Base-by-base conservation (phyloP, 23 tunicate genomes). In the Trididemnum clinides region DNA sequence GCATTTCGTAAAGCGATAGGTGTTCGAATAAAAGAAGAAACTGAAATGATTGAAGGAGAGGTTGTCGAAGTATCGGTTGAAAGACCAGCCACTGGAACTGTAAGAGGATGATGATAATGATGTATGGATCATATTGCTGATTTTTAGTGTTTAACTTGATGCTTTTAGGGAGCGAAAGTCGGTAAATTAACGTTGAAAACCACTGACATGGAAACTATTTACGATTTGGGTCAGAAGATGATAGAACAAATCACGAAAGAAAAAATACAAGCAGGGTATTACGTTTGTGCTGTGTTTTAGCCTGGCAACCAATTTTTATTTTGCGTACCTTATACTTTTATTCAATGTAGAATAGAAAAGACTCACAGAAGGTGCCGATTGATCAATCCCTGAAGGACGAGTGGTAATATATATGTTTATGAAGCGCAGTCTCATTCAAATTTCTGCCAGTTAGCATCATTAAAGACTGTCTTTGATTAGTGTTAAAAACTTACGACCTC, bases 81-180 rank as follows among this genome's bases (percentile, higher is more conserved):
- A 84, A 44, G 99, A 72, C 99, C 99, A 0, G 99, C 99, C 2
- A 96, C 99, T 36, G 99, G 99, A 34, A 84, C 99, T n/a, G 95
- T 90, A 50, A 84, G 89, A 10, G n/a, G 7, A 21, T 5, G 12
- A 63, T 22, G 26, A 5, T n/a, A 63, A 5, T 10, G 18, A 22
- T n/a, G 28, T 63, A 15, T 5, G n/a, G 28, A 63, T 10, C 21
- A 59, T 59, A 15, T 49, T 28, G 4, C 20, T 6, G 26, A 6
- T 18, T 20, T 26, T n/a, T 58, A 0, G 5, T 15, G 23, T 59
- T 59, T 5, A 12, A 15, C 27, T 21, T 59, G 27, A 44, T 59
- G 69, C 21, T 22, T 26, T 1, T 29, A 90, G 95, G 99, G 99
- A 64, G 90, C 92, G 10, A 96, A 96, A 64, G 50, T 96, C 21